Conservation (phyloP, 2,113 vertebrate species). For the Gallinago undulata region DNA sequence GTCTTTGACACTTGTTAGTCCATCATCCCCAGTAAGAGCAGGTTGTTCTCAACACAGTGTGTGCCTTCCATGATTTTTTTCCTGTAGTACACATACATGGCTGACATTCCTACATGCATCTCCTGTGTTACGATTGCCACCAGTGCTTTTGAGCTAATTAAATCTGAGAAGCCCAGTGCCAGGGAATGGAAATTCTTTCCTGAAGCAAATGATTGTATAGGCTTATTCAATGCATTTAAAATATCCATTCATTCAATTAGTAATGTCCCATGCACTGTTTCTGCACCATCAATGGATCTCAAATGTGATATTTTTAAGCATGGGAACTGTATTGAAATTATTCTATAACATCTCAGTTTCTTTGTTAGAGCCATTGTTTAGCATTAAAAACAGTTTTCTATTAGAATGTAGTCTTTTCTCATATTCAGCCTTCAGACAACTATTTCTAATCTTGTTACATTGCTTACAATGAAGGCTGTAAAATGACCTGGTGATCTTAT, state of each 20-base stretch:
- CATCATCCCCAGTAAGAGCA: background rate
- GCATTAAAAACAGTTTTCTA: background rate
- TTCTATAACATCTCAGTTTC: background rate
- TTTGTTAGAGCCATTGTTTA: background rate
- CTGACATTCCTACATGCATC: fast-evolving
- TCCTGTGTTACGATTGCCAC: background rate
- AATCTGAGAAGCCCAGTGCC: background rate
- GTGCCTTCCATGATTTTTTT: background rate
- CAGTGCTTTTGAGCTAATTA: background rate
- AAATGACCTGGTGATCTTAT: background rate
- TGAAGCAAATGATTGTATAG: background rate
- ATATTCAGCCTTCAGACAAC: background rate
- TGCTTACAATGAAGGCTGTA: background rate
- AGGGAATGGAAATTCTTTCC: background rate
- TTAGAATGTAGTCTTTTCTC: background rate
- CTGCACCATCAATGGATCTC: background rate
- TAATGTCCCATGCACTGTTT: background rate
- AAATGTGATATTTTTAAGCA: background rate
- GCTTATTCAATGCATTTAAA: background rate
- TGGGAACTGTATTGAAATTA: background rate
- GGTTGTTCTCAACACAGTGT: background rate
- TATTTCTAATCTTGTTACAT: background rate
- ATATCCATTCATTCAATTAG: background rate
- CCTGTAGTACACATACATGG: background rate
- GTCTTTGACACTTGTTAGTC: background rate